Evolutionary conservation across 2,888 invertebrate genomes (phyloP).

Genomic region (Drosophila monieri): DNA sequence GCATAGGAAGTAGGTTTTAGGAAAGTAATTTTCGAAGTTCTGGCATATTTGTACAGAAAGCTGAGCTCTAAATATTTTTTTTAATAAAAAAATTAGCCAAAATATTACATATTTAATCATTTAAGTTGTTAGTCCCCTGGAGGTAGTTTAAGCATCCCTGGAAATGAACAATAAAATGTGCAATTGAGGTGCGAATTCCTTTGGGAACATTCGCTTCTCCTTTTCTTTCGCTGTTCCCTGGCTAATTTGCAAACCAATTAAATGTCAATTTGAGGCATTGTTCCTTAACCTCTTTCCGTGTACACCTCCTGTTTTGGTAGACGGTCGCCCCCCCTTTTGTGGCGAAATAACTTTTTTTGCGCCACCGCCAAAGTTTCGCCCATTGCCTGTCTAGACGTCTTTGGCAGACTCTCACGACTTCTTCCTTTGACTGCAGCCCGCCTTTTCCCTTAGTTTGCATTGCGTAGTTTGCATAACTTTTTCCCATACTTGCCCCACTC

Average conservation of each 20-base stretch:
- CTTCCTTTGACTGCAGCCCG: constrained; percentile 48
- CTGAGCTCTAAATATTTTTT: too few species aligned
- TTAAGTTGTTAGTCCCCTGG: too few species aligned
- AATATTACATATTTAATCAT: too few species aligned
- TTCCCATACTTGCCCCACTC: not conserved
- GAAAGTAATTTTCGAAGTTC: too few species aligned
- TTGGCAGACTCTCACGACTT: constrained; percentile 50
- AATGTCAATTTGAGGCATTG: constrained; percentile 82
- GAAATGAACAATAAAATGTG: constrained; percentile 6
- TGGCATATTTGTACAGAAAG: too few species aligned
- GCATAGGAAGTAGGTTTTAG: too few species aligned
- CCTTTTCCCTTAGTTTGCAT: constrained; percentile 58
- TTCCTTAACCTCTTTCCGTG: constrained; percentile 41
- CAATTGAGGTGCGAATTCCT: constrained; percentile 38
- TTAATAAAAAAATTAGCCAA: too few species aligned
- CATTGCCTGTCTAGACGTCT: constrained; percentile 69
- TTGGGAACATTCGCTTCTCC: constrained; percentile 35
- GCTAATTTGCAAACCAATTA: constrained; percentile 82
- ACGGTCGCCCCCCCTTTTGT: not conserved
- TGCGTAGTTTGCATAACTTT: constrained; percentile 78
- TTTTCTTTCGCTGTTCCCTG: constrained; percentile 39
- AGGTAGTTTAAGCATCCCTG: constrained; percentile 16
- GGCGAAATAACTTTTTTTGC: constrained; percentile 40
- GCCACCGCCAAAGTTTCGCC: constrained; percentile 66
- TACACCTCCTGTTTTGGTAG: not conserved